These are phyloP conservation scores for Orchesella flavescens DNA, from an alignment of 2,888 invertebrate species.

Conservation along the genomic window DNA sequence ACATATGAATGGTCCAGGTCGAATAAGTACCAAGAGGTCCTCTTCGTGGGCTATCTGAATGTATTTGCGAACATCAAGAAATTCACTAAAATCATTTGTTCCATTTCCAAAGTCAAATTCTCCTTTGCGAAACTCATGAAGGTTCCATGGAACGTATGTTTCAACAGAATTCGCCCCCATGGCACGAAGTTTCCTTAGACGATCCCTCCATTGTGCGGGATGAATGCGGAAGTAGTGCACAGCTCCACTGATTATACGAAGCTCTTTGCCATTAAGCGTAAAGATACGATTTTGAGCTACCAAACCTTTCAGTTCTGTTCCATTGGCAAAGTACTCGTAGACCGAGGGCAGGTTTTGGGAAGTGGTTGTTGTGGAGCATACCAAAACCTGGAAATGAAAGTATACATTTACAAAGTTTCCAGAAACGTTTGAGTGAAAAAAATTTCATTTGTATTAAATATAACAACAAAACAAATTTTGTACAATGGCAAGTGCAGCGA, in stretches of 20 bases:
- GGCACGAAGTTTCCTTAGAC: constrained; percentile 76
- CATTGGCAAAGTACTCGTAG: constrained; percentile 75
- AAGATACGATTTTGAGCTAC: constrained; percentile 73
- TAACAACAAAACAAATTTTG: no score
- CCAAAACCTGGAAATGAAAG: background rate
- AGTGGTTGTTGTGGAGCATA: background rate
- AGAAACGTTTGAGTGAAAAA: no score
- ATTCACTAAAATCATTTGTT: constrained; percentile 73
- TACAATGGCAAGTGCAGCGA: background rate
- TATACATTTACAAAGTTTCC: no score
- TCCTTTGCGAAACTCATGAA: constrained; percentile 74
- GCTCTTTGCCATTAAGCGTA: constrained; percentile 75
- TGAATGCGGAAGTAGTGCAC: constrained; percentile 77
- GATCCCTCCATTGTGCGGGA: constrained; percentile 76
- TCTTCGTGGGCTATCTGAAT: constrained; percentile 76
- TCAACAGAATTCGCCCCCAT: constrained; percentile 76
- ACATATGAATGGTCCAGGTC: constrained; percentile 78
- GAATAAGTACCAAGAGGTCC: constrained; percentile 76
- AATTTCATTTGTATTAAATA: no score
- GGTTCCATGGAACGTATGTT: constrained; percentile 74
- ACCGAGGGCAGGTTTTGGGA: constrained; percentile 73
- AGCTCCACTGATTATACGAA: constrained; percentile 77
- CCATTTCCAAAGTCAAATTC: constrained; percentile 74
- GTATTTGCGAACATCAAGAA: constrained; percentile 74
- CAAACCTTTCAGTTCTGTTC: constrained; percentile 73